phyloP scores from a whole-genome alignment of 2,113 vertebrate species.

The Geococcyx californianus region DNA sequence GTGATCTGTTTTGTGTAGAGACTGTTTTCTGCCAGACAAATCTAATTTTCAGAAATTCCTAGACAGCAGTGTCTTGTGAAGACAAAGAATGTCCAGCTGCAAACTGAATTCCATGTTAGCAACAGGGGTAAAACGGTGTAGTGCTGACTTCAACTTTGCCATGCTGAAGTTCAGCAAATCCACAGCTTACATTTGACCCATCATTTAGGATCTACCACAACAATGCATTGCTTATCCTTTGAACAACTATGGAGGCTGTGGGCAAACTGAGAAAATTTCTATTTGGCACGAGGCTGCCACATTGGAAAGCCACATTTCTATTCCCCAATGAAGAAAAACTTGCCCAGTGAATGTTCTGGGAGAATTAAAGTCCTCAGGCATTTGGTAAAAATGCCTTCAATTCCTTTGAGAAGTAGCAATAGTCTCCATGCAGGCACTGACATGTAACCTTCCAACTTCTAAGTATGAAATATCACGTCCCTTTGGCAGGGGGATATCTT shows the following conservation, averaged over 20 bases:
- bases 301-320: not conserved
- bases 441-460: not conserved
- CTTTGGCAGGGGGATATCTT: not conserved
- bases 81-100: not conserved
- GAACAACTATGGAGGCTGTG: not conserved
- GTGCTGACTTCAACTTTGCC: not conserved
- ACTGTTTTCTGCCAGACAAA: not conserved
- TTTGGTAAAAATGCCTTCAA: not conserved
- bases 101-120: not conserved
- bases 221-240: not conserved
- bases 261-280: not conserved
- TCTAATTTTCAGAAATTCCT: not conserved
- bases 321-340: not conserved
- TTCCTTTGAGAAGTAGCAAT: not conserved
- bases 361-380: not conserved
- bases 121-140: not conserved
- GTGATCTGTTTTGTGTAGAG: not conserved
- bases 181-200: not conserved
- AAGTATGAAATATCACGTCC: not conserved
- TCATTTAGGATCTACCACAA: not conserved
- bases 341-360: not conserved
- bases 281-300: not conserved
- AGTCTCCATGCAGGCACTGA: not conserved
- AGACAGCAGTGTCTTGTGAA: not conserved
- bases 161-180: not conserved